Evolutionary conservation across 2,113 vertebrate species (phyloP), one percentile per base, ranked within the genome.

Genomic region (Forbesichthys agassizii): DNA sequence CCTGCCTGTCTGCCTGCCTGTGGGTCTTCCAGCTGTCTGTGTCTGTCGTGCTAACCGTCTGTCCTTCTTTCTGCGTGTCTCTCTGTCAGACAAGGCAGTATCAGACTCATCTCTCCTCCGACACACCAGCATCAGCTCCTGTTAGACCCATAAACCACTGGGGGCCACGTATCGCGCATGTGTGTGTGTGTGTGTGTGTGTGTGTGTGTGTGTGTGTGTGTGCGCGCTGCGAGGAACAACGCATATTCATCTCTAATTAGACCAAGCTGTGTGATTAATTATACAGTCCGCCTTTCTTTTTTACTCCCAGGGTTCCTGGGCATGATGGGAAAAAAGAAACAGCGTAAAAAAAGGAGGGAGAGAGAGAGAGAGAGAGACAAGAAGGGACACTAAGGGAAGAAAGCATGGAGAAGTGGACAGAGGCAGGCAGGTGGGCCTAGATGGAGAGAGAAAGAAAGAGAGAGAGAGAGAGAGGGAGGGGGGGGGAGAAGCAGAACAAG

Each of bases 261-360:
- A 98, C 95, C 95, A 98, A 98, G 96, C 96, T 97, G 96, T 96
- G 96, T 98, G 96, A 98, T 98, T 98, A 98, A 99, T 99, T 98
- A 99, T 98, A 96, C 96, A 98, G 96, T 98, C 95, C 94, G 94
- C 95, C 96, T 97, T 98, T 96, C 13, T 60, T 42, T 14, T 61
- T 85, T 83, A 82, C 84, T 82, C 82, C 66, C 69, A 79, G 71
- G 74, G 68, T 10, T 20, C 18, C 74, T 67, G 68, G 79, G 63
- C 69, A 81, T 78, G 80, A 83, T 71, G 61, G 18, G 16, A 27
- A 90, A 93, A 14, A 6, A 49, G 48, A 27, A 52, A 6, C 16
- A 5, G 68, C 58, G 33, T 64, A 67, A 92, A 87, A 87, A 89
- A 91, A 91, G 93, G 93, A 89, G 76, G 79, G 74, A 88, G 91